Conservation (phyloP, 1,140 invertebrate genomes). For the Neotoxoptera formosana region DNA sequence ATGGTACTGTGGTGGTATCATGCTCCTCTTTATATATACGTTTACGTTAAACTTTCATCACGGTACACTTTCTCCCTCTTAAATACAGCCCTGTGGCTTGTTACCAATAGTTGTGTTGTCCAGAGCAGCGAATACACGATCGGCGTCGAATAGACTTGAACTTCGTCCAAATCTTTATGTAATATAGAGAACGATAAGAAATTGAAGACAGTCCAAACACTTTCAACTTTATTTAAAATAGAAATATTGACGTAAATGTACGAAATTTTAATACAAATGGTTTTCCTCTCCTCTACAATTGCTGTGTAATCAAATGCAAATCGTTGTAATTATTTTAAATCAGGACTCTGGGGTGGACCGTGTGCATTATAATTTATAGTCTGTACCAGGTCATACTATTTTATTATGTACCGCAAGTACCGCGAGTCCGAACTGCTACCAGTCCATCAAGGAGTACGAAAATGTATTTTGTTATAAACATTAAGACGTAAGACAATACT, state of each 20-base stretch:
- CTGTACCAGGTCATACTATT: not conserved
- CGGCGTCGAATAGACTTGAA: not conserved
- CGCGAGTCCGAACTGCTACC: not conserved
- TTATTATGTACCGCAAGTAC: not conserved
- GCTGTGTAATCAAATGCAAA: not conserved
- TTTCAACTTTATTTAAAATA: not conserved
- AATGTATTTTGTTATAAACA: not conserved
- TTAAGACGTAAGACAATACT: not conserved
- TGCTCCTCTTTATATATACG: no score
- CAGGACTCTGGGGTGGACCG: not conserved
- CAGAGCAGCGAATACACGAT: not conserved
- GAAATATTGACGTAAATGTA: no score
- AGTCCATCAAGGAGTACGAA: not conserved
- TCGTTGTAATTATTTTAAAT: not conserved
- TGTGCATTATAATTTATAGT: not conserved
- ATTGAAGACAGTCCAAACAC: not conserved
- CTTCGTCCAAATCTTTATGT: not conserved
- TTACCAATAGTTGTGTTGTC: no score
- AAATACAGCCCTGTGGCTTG: no score
- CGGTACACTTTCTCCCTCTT: no score
- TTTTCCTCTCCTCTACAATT: no score
- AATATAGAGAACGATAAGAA: not conserved
- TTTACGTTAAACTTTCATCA: no score
- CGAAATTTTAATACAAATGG: no score
- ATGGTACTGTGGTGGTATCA: no score